These are phyloP conservation scores for Oncorhynchus keta DNA, from an alignment of 2,113 vertebrate species.

Conservation along the genomic window DNA sequence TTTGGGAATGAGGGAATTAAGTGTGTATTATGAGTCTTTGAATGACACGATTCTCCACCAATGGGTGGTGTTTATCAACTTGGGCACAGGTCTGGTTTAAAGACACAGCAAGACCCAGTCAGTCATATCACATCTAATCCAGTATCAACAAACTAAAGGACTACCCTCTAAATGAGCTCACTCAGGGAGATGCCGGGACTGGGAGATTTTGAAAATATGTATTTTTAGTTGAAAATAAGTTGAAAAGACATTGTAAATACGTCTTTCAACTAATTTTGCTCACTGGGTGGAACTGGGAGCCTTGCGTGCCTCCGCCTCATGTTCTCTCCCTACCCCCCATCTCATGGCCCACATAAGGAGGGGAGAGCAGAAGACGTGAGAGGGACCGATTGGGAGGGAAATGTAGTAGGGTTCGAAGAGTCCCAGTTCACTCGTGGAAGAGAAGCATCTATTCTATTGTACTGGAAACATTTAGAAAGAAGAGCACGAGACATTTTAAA, in stretches of 20 bases:
- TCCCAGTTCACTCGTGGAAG: too few species aligned
- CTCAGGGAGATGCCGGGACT: neutral
- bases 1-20: constrained; percentile 30
- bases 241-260: too few species aligned
- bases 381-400: neutral
- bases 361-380: neutral
- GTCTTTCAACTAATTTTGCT: too few species aligned
- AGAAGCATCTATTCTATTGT: too few species aligned
- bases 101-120: constrained; percentile 34
- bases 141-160: constrained; percentile 51
- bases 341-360: neutral
- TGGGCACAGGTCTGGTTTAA: constrained; percentile 31
- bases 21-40: constrained; percentile 57
- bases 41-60: constrained; percentile 62
- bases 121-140: constrained; percentile 54
- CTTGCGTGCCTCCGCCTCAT: neutral
- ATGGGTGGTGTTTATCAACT: constrained; percentile 19
- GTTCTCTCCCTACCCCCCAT: neutral
- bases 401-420: neutral
- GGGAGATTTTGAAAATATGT: too few species aligned
- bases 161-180: constrained; percentile 56
- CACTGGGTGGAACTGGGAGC: neutral
- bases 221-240: too few species aligned
- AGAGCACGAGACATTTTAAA: too few species aligned
- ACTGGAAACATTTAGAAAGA: too few species aligned